These are phyloP conservation scores for Agrotis segetum DNA, from an alignment of 2,888 invertebrate genomes.

Conservation along the genomic window DNA sequence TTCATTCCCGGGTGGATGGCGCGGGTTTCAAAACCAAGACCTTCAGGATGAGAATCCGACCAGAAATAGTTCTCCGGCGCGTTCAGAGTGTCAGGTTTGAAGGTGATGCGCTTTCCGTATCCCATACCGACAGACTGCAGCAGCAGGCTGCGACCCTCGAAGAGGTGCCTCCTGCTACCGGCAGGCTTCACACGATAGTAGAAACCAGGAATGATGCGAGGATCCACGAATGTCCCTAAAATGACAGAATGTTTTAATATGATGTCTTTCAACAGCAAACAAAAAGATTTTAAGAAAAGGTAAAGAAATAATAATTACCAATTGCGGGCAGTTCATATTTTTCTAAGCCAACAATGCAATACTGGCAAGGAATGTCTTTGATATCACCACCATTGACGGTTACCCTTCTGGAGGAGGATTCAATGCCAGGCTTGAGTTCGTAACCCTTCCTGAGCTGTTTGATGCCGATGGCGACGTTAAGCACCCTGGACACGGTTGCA, in stretches of 20 bases:
- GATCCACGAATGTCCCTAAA: slow-evolving; percentile 93
- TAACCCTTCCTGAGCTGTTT: slow-evolving; percentile 90
- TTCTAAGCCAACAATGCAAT: slow-evolving; percentile 92
- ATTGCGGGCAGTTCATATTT: slow-evolving; percentile 93
- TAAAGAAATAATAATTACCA: slow-evolving; percentile 85
- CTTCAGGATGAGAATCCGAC: slow-evolving; percentile 94
- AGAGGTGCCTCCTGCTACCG: slow-evolving; percentile 92
- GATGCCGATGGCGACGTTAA: slow-evolving; percentile 91
- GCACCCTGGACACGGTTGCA: slow-evolving; percentile 89
- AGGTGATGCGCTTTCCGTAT: slow-evolving; percentile 94
- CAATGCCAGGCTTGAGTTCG: slow-evolving; percentile 92
- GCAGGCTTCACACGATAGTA: slow-evolving; percentile 93
- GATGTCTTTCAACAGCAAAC: background rate
- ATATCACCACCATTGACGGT: slow-evolving; percentile 92
- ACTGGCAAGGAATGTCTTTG: slow-evolving; percentile 92
- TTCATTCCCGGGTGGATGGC: slow-evolving; percentile 93
- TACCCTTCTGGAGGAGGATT: slow-evolving; percentile 92
- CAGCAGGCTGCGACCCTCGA: slow-evolving; percentile 92
- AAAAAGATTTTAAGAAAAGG: background rate
- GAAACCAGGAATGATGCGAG: slow-evolving; percentile 94
- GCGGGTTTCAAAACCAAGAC: slow-evolving; percentile 93
- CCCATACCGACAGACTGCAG: slow-evolving; percentile 94
- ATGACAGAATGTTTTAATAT: slow-evolving; percentile 21
- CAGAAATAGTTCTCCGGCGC: slow-evolving; percentile 93
- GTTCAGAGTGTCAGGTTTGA: slow-evolving; percentile 92